Evolutionary conservation across 2,113 vertebrate genomes (phyloP).

Genomic region (Pampusana beccarii): DNA sequence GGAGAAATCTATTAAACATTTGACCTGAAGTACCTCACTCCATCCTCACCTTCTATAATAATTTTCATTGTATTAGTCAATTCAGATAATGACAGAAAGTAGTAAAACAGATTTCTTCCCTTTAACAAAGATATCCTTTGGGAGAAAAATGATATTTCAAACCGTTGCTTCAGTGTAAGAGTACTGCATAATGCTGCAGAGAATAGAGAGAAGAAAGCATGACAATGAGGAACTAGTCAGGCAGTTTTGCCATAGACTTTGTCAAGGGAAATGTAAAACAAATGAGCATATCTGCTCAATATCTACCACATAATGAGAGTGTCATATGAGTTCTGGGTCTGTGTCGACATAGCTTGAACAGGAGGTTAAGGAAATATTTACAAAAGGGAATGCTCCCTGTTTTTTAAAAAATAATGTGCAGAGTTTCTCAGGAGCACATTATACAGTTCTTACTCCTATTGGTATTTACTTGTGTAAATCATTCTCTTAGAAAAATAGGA

Average conservation of each 20-base stretch:
- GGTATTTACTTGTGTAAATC: not conserved
- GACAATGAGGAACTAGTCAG: not conserved
- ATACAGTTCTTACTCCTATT: not conserved
- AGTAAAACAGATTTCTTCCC: not conserved
- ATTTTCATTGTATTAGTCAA: not conserved
- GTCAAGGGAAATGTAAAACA: conserved; percentile 15
- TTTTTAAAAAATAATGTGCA: not conserved
- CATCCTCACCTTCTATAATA: not conserved
- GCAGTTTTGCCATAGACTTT: not conserved
- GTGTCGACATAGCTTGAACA: not conserved
- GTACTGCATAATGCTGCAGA: not conserved
- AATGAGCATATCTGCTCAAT: not conserved
- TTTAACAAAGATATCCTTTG: not conserved
- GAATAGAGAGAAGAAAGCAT: not conserved
- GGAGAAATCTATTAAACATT: not conserved
- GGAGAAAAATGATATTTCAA: not conserved
- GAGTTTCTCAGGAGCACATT: not conserved
- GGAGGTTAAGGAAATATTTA: not conserved
- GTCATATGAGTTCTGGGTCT: not conserved
- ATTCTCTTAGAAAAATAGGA: not conserved
- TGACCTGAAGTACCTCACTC: not conserved
- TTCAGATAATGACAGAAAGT: not conserved
- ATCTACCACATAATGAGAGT: not conserved
- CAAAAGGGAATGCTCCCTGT: rapidly evolving
- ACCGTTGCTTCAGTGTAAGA: not conserved